Base-by-base conservation (phyloP, 2,888 invertebrate species). In the Cecidostiba fungosa region DNA sequence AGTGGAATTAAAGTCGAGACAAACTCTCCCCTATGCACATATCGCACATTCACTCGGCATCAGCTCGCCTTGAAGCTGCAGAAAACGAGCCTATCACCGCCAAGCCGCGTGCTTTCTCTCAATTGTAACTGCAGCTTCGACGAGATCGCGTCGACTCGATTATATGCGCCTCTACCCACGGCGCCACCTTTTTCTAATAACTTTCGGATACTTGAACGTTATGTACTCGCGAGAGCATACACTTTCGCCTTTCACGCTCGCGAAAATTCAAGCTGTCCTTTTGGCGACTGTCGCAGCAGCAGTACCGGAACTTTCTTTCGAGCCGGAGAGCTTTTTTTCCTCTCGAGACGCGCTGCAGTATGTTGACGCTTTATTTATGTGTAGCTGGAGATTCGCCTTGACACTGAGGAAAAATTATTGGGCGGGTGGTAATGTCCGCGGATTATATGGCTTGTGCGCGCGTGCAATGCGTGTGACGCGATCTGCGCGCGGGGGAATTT, bases 211-310 rank as follows among this genome's bases (percentile, higher is more conserved):
- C 72, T 6, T 16, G 14, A 6, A 62, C 26, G 8, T 23, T 69
- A 23, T n/a, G 5, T 32, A 26, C 54, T 6, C 23, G 16, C 36
- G n/a, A 26, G 14, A 4, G 32, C 3, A 5, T 70, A 36, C 50
- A 77, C 82, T 79, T 84, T 77, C 66, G 36, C 78, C 66, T 74
- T 74, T 77, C 77, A 82, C 82, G 69, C 59, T 54, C 43, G 73
- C 59, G 72, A 77, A 77, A 84, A 78, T 77, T n/a, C 69, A 19
- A 0, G 0, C 23, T 16, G 50, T n/a, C 19, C 54, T 32, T 62
- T 77, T 77, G n/a, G 29, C 36, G 43, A 6, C 73, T 39, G 8
- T 8, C 29, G 54, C 59, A 0, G 29, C 59, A 1, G 23, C 1
- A 19, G 39, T 5, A 4, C 16, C 73, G 74, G 80, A 80, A 85